phyloP scores from a whole-genome alignment of 2,888 invertebrate species.

The Aradus depressus region DNA sequence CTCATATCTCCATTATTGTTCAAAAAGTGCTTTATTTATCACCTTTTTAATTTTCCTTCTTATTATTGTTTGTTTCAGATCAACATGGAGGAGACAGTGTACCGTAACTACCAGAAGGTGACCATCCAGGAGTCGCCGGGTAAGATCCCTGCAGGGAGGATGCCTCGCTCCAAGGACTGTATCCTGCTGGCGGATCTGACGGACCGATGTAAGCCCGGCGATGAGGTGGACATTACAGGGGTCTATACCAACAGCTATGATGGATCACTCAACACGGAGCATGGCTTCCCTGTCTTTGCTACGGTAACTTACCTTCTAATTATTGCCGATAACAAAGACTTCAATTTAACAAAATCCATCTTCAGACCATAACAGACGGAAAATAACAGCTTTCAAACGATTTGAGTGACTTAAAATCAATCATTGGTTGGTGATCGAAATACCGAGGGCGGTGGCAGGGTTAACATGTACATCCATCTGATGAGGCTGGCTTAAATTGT shows the following conservation, averaged over 20 bases:
- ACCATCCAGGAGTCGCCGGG: constrained; percentile 98
- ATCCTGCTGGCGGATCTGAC: constrained; percentile 89
- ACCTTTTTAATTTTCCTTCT: constrained; percentile 5
- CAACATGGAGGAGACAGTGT: constrained; percentile 98
- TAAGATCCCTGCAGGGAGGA: constrained; percentile 90
- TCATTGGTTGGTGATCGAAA: too few relatives aligned
- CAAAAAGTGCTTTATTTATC: too few relatives aligned
- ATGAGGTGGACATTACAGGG: constrained; percentile 91
- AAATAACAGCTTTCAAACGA: too few relatives aligned
- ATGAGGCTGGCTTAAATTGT: too few relatives aligned
- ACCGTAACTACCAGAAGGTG: constrained; percentile 95
- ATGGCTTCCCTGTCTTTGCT: constrained; percentile 93
- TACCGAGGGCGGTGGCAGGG: too few relatives aligned
- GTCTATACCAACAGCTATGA: constrained; percentile 96
- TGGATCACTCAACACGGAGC: constrained; percentile 87
- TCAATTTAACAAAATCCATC: too few relatives aligned
- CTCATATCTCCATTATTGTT: too few relatives aligned
- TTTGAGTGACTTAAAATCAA: too few relatives aligned
- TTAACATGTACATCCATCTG: too few relatives aligned
- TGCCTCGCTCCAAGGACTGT: constrained; percentile 95
- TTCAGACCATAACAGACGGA: too few relatives aligned
- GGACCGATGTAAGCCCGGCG: constrained; percentile 95
- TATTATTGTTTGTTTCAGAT: constrained; percentile 46
- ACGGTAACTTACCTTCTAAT: constrained; percentile 70
- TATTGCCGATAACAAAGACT: too few relatives aligned